phyloP scores from a whole-genome alignment of 2,113 vertebrate genomes.

The Phrynocephalus versicolor region DNA sequence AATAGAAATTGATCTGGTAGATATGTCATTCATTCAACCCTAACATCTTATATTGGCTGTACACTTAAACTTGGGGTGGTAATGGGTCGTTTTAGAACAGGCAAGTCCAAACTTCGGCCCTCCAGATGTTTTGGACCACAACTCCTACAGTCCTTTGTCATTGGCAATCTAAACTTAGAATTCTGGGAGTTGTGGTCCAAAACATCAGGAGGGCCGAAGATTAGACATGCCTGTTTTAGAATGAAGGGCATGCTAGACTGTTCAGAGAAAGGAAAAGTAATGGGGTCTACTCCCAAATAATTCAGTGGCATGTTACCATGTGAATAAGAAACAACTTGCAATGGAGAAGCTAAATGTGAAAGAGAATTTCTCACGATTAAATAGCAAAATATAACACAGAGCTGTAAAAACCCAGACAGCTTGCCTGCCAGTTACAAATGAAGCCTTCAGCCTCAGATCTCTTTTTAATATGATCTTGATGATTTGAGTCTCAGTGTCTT shows the following conservation, averaged over 20 bases:
- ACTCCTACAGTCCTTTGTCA: too few species aligned
- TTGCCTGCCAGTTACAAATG: not conserved
- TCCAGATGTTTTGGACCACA: too few species aligned
- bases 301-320: not conserved
- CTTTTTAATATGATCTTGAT: not conserved
- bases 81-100: too few species aligned
- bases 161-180: too few species aligned
- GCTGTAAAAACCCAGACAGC: not conserved
- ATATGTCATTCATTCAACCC: not conserved
- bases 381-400: not conserved
- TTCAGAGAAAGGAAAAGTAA: not conserved
- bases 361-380: not conserved
- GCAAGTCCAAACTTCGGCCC: too few species aligned
- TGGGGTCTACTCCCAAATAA: not conserved
- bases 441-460: not conserved
- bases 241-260: not conserved
- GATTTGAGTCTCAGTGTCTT: not conserved
- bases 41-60: not conserved
- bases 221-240: too few species aligned
- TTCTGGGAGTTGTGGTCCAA: too few species aligned
- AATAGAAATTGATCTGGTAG: not conserved
- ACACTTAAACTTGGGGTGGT: not conserved
- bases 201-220: too few species aligned
- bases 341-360: not conserved
- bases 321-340: not conserved